Percentiles rank a stretch among this genome's conserved stretches.
Conservation (phyloP, 2,113 vertebrate genomes). For the Orthonyx spaldingii region DNA sequence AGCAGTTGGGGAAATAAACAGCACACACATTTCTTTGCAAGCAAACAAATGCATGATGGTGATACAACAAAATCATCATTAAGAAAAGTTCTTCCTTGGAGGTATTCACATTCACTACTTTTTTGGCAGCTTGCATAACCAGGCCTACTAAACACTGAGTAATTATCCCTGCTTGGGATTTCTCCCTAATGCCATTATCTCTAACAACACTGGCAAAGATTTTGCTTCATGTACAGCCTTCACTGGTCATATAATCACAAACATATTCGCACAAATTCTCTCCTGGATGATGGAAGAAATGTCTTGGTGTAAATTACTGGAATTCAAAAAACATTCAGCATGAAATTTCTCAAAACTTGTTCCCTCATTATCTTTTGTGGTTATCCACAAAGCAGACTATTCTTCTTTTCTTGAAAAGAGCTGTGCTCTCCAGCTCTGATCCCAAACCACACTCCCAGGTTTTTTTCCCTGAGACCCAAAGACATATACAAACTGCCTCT, state of each 20-base stretch:
- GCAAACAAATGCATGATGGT: not conserved
- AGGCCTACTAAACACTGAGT: not conserved
- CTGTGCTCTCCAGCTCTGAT: not conserved
- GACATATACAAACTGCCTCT: not conserved
- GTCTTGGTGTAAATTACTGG: not conserved
- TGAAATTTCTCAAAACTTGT: not conserved
- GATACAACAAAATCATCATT: not conserved
- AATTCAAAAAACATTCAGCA: not conserved
- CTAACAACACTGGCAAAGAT: not conserved
- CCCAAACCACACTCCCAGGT: not conserved
- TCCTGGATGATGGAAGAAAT: not conserved
- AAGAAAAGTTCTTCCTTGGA: not conserved
- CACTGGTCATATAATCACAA: not conserved
- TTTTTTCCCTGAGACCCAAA: not conserved
- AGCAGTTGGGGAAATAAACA: not conserved
- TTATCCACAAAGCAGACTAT: not conserved
- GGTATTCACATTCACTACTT: not conserved
- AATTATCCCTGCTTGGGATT: not conserved
- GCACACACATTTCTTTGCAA: not conserved
- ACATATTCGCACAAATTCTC: not conserved
- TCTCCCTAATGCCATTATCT: slow-evolving; percentile 8
- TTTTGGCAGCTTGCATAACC: not conserved
- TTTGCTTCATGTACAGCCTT: not conserved
- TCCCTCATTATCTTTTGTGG: not conserved
- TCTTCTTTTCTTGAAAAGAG: not conserved